Evolutionary conservation across 2,113 vertebrate species (phyloP), one percentile per base, ranked within the genome.

Genomic region (Tichodroma muraria): DNA sequence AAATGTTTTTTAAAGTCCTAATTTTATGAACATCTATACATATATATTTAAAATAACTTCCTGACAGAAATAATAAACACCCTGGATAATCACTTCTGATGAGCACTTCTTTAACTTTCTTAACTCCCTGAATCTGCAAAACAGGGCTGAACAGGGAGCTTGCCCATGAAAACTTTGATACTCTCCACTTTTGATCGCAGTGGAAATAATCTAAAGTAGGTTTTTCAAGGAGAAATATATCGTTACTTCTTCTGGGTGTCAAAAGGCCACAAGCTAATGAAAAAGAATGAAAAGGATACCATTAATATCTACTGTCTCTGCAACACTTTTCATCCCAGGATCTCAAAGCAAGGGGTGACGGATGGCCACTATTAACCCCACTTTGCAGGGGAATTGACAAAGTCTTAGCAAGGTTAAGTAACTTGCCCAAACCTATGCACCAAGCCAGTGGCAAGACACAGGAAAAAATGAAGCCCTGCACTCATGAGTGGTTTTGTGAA

Each of bases 201-300:
- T 85, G 57, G 65, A 95, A 95, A 96, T 85, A 71, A 89, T 93
- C 73, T 72, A 78, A 87, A 90, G 54, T 53, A 69, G 84, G 57
- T 65, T 89, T 94, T 87, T 90, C 91, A 87, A 93, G 94, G 89
- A 92, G 78, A 95, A 95, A 91, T 35, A 72, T 87, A 69, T 84
- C 8, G 1, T 91, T 95, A 90, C 65, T 95, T 89, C 82, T 86
- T 76, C 90, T 72, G n/a, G 50, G 33, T 94, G 86, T 92, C 89
- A 94, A 92, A 90, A 96, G 95, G 89, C 73, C 93, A 94, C 70
- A 61, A 69, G 73, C 44, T 96, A 94, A 96, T 72, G 95, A 94
- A 95, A 93, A 89, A 71, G 80, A 94, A 86, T 75, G 80, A 79
- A 81, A 93, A 90, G 49, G 73, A 71, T 35, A 42, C 69, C 85